Evolutionary conservation across 2,113 vertebrate genomes (phyloP), one percentile per base, ranked within the genome.

Genomic region (Osmerus eperlanus): DNA sequence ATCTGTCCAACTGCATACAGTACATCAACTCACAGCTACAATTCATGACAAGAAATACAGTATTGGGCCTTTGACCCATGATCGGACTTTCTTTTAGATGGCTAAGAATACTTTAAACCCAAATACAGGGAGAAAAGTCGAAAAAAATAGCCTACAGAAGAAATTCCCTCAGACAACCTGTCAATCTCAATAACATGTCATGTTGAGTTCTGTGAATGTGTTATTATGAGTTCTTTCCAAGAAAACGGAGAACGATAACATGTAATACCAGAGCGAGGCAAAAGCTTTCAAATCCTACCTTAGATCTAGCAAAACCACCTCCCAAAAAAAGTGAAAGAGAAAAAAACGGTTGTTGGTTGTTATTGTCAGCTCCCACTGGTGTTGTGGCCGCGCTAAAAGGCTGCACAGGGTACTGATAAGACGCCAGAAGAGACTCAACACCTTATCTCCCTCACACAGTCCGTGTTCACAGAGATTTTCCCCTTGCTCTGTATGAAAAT

Each of bases 391-490:
- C 74, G 64, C 84, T 78, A 80, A 47, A 47, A 86, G 85, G 83
- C 82, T 84, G 85, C 83, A 84, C 83, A 88, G 84, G 81, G 84
- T 78, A 81, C 87, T 73, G 90, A 92, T 91, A 91, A 91, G 84
- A 80, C 83, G 3, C 84, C 84, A 83, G 84, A 87, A 85, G 84
- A 83, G 80, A 82, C 81, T 84, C 84, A 72, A 65, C 76, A 83
- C 82, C 88, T 91, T 92, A 92, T 92, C 91, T 85, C 80, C 5
- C 85, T 77, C 72, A 70, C 74, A 85, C 90, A 92, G 84, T 85
- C 86, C 87, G 77, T 85, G 87, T 88, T 87, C 81, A 61, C 68
- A 86, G 68, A 81, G 75, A 87, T 89, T 89, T 72, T 73, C 72
- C 58, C 79, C 62, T 75, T 76, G 75, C 68, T 82, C 61, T 70